Conservation (phyloP, 2,113 vertebrate species). For the Tyto alba region DNA sequence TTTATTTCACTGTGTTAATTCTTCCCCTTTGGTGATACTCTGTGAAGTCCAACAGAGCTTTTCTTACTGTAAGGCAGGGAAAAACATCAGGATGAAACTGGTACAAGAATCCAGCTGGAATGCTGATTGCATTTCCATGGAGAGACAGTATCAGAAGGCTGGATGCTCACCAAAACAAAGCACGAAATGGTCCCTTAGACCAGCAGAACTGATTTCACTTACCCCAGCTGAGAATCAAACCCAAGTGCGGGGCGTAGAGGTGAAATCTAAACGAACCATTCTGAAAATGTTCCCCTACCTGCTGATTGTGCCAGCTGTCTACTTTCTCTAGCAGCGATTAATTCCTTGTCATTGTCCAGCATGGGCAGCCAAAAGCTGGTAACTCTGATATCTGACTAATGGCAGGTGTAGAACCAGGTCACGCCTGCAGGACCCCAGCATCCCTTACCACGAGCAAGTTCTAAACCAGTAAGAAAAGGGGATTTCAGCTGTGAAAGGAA, state of each 20-base stretch:
- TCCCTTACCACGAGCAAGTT: neutral
- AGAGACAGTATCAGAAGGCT: neutral
- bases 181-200: rapidly evolving
- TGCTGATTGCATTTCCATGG: too few relatives aligned
- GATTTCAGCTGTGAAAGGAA: neutral
- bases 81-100: neutral
- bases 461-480: neutral
- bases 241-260: neutral
- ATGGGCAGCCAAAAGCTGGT: neutral
- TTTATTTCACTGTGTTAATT: neutral
- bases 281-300: neutral
- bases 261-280: neutral
- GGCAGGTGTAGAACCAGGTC: neutral
- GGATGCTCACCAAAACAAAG: neutral
- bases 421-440: neutral
- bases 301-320: neutral
- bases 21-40: neutral
- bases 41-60: neutral
- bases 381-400: neutral
- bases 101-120: neutral
- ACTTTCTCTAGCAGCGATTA: neutral
- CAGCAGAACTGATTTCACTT: neutral
- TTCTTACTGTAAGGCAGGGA: neutral
- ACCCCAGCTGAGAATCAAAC: neutral
- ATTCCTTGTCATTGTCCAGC: neutral